Evolutionary conservation across 1,140 invertebrate genomes (phyloP).

Genomic region (Cydia strobilella): DNA sequence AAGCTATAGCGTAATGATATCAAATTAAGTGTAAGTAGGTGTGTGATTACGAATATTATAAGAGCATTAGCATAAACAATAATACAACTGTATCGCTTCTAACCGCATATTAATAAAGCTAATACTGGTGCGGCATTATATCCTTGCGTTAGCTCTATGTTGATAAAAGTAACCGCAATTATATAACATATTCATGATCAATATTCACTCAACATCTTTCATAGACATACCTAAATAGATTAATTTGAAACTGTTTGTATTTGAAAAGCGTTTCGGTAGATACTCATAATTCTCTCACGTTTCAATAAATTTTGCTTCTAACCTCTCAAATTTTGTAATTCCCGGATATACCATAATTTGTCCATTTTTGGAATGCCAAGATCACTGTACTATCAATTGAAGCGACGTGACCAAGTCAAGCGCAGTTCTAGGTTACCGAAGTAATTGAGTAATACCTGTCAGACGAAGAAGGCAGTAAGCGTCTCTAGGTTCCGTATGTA

Average conservation of each 20-base stretch:
- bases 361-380: neutral
- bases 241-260: too few relatives aligned
- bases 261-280: too few relatives aligned
- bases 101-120: neutral
- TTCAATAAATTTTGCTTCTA: too few relatives aligned
- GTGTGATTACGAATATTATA: conserved; percentile 7
- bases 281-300: too few relatives aligned
- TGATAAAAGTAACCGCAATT: too few relatives aligned
- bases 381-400: conserved; percentile 15
- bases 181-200: too few relatives aligned
- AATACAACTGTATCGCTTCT: neutral
- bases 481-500: neutral
- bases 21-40: neutral
- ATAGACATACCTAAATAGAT: too few relatives aligned
- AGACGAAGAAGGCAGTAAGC: neutral
- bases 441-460: neutral
- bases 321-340: too few relatives aligned
- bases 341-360: too few relatives aligned
- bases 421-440: conserved; percentile 6
- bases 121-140: neutral
- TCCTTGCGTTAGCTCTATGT: too few relatives aligned
- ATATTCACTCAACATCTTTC: too few relatives aligned
- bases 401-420: conserved; percentile 24
- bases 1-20: neutral
- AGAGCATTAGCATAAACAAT: too few relatives aligned